Evolutionary conservation across 2,113 vertebrate species (phyloP), one percentile per base, ranked within the genome.

Genomic region (Eublepharis macularius): DNA sequence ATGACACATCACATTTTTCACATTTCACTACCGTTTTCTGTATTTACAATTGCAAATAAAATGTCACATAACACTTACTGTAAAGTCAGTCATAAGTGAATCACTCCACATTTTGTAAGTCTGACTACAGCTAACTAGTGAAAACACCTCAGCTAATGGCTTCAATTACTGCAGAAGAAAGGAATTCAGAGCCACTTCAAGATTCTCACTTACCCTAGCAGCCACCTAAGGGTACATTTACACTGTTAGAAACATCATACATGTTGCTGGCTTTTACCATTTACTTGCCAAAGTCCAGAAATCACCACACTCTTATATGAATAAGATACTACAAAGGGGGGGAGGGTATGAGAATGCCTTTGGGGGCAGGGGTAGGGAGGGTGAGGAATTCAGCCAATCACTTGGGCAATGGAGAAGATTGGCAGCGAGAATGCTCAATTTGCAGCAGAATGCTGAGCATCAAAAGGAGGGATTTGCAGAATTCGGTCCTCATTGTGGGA

Each of bases 1-100:
- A 95, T 80, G 92, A 91, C 85, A 89, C 79, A 93, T 92, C 1
- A 29, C 91, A 90, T 94, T 94, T 95, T 93, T 87, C 90, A 90
- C 91, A 89, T 94, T 91, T 95, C 94, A 84, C 87, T 89, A 88
- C 87, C 83, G 84, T 91, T 94, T 94, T 93, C 88, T 90, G 84
- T 93, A 95, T 95, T 95, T 95, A 95, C 91, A 92, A 87, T 73
- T 69, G 93, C 87, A 92, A 92, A 91, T 86, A 94, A 94, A 65
- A 94, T 92, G 91, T 91, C 93, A 93, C 88, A 93, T 92, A 91
- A 93, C 84, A 88, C 91, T 84, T 90, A 81, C 87, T 88, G 60
- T 93, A 93, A 94, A 95, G 92, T 82, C 85, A 92, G 88, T 91
- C 88, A 84, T 89, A 92, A 92, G 90, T 93, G 92, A 94, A 93